Base-by-base conservation (phyloP, 2,113 vertebrate genomes). In the Porphyrio hochstetteri region DNA sequence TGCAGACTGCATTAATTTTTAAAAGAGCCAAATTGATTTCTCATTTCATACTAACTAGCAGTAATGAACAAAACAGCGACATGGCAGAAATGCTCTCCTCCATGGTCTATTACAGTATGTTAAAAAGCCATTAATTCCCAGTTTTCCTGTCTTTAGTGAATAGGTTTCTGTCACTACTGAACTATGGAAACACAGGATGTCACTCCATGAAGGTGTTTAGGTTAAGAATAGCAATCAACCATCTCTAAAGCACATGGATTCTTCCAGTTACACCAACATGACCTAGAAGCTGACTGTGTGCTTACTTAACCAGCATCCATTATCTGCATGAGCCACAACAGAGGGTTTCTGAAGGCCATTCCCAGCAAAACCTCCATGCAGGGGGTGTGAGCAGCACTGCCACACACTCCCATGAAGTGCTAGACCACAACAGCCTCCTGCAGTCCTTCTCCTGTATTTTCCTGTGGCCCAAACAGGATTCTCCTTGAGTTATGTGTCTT, bases 1-100 rank as follows among this genome's bases (percentile, higher is more conserved):
- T 90, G 74, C 50, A 84, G 42, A 64, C 53, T 65, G 23, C 46
- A 90, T 90, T 86, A 79, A 76, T 94, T 95, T 96, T 90, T 86
- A 55, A 92, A 80, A 88, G 46, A 52, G 61, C 52, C 40, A 96
- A 81, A 83, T 63, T 74, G 94, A 96, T 94, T 95, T 94, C 82
- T 82, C 82, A 81, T 92, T 94, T 95, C 71, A 82, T 82, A 80
- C 63, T 75, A 75, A 78, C 84, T 61, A 88, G 69, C 42, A 87
- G 77, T 56, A 93, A 95, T 52, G 64, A 92, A 86, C 67, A 60
- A 89, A 95, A 84, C 55, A 95, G 69, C 42, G 86, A 52, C 65
- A 67, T 53, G 64, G 57, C 60, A 86, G 61, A 92, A 82, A 86
- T 57, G 33, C 13, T 94, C 55, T 91, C 60, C n/a, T 90, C 50